A percentile compares a stretch with the other conserved stretches of the same genome.
Conservation (phyloP, 2,113 vertebrate genomes). For the Calypte anna region DNA sequence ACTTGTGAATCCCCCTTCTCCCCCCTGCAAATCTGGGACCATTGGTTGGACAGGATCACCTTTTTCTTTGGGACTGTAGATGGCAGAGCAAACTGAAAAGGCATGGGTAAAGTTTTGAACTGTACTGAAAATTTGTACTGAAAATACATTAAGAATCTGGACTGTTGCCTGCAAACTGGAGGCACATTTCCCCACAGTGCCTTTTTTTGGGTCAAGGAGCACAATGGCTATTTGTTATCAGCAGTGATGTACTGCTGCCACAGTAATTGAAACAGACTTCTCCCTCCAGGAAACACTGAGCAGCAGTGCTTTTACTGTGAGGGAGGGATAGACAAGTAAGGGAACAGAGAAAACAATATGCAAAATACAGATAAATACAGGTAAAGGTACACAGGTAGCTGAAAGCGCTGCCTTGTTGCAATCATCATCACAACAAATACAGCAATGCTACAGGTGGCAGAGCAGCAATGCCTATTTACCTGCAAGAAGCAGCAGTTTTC, state of each 20-base stretch:
- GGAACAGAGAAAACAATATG: background rate
- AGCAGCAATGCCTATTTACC: background rate
- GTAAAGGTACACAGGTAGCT: background rate
- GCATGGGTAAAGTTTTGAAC: background rate
- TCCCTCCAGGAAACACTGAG: background rate
- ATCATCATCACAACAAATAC: background rate
- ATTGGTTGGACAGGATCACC: background rate
- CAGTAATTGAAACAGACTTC: conserved; percentile 10
- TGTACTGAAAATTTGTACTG: too few relatives aligned
- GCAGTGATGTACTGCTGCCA: background rate
- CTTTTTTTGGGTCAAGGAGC: background rate
- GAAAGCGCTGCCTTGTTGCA: background rate
- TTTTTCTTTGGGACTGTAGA: background rate
- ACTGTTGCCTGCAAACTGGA: background rate
- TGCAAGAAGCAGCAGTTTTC: background rate
- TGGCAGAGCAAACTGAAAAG: background rate
- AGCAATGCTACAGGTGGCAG: background rate
- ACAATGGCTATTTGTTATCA: background rate
- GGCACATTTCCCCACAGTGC: background rate
- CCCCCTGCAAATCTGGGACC: background rate
- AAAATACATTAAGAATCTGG: background rate
- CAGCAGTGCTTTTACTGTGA: background rate
- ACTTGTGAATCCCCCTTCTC: background rate
- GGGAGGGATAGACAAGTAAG: background rate
- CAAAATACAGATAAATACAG: background rate